phyloP scores from a whole-genome alignment of 2,113 vertebrate genomes.

The Chinchilla lanigera region DNA sequence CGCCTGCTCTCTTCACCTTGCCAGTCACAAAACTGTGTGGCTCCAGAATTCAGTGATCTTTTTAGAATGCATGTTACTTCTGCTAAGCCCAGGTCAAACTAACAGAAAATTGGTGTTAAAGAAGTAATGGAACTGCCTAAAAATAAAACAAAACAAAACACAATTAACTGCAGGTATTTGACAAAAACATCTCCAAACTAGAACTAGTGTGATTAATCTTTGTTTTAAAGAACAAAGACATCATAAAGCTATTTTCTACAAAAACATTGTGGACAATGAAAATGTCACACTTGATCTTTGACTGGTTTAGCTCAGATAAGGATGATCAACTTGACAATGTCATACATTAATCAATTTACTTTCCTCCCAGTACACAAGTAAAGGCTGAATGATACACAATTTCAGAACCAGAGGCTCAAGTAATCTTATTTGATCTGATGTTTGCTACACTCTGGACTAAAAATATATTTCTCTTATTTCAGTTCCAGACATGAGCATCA shows the following conservation, averaged over 20 bases:
- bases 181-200: neutral
- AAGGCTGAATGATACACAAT: neutral
- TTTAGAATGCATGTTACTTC: neutral
- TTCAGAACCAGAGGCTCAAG: neutral
- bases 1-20: neutral
- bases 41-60: neutral
- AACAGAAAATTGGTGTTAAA: constrained; percentile 2
- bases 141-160: neutral
- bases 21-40: neutral
- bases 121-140: neutral
- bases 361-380: neutral
- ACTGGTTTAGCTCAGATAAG: neutral
- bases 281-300: neutral
- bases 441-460: neutral
- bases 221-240: neutral
- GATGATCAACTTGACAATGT: neutral
- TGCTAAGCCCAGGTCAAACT: neutral
- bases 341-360: neutral
- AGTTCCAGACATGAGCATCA: neutral
- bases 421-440: neutral
- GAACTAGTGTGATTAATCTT: neutral
- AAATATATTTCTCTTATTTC: constrained; percentile 61
- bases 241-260: constrained; percentile 10
- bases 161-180: neutral
- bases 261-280: constrained; percentile 18